phyloP scores from a whole-genome alignment of 2,888 invertebrate genomes.

The Alviniconcha strummeri region DNA sequence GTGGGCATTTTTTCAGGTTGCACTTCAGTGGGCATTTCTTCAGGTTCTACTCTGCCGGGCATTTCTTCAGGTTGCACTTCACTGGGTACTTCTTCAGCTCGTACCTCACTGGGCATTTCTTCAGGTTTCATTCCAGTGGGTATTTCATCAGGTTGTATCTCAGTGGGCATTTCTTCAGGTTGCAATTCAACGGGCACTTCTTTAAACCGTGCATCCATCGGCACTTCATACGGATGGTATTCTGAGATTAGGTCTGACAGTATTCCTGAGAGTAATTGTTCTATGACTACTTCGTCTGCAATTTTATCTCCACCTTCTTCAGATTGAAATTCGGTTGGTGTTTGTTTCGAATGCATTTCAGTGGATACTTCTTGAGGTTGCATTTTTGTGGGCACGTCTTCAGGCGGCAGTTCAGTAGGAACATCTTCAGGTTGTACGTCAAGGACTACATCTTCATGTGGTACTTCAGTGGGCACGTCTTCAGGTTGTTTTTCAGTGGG shows the following conservation, averaged over 20 bases:
- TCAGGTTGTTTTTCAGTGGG: not conserved
- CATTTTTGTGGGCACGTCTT: not conserved
- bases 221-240: not conserved
- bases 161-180: not conserved
- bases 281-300: not conserved
- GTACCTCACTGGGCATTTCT: not conserved
- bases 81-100: not conserved
- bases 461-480: not conserved
- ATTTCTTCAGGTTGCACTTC: not conserved
- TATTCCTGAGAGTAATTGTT: not conserved
- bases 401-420: not conserved
- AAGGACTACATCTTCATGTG: too few species aligned
- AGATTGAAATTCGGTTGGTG: not conserved
- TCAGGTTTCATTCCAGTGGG: not conserved
- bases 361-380: not conserved
- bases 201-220: not conserved
- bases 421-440: not conserved
- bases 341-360: too few species aligned
- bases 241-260: not conserved
- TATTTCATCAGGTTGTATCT: not conserved
- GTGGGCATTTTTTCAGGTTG: not conserved
- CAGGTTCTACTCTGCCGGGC: not conserved
- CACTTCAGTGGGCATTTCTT: not conserved
- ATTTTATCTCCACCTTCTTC: not conserved
- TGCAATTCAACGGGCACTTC: not conserved